A percentile compares a stretch with the other conserved stretches of the same genome.
Conservation (phyloP, 2,113 vertebrate species). For the Pipra filicauda region DNA sequence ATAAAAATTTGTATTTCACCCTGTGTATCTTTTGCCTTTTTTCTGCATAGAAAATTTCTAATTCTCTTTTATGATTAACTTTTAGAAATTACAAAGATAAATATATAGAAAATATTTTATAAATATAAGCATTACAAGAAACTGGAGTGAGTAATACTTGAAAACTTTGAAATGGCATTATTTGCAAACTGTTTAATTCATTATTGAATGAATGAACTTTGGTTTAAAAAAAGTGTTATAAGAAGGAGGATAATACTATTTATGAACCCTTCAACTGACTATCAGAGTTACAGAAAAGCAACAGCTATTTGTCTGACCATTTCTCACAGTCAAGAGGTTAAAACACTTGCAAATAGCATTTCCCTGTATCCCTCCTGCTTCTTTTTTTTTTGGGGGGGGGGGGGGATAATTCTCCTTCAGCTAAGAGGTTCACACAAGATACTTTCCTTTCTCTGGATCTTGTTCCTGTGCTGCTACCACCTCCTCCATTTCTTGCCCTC, state of each 20-base stretch:
- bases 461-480: neutral
- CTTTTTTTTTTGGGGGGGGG: no score
- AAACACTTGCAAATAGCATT: neutral
- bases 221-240: neutral
- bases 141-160: neutral
- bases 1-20: neutral
- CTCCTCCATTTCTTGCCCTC: neutral
- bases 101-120: neutral
- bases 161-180: neutral
- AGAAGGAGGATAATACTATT: neutral
- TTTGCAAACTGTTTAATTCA: neutral
- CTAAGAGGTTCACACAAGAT: neutral
- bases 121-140: neutral
- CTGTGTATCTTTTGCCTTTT: neutral
- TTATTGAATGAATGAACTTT: neutral
- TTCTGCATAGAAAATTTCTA: neutral
- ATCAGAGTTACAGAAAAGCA: neutral
- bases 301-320: neutral
- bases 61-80: neutral
- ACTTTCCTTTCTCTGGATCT: neutral
- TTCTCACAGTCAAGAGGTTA: neutral
- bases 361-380: neutral
- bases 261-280: rapidly evolving
- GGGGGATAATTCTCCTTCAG: neutral
- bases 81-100: neutral